Evolutionary conservation across 2,113 vertebrate species (phyloP).

Genomic region (Physeter macrocephalus): DNA sequence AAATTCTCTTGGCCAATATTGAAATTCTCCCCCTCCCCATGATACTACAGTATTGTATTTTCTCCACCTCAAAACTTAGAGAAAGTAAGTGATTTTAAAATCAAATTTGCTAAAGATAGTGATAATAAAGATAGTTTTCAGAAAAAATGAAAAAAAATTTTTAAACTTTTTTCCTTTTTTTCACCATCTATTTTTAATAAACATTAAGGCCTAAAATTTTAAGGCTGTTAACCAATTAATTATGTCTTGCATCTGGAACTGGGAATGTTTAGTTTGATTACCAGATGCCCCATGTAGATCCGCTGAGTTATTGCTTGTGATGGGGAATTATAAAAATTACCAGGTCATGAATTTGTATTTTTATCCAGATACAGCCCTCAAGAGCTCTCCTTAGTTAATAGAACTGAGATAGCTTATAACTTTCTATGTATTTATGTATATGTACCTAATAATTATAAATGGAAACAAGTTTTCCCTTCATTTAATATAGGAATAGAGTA

Average conservation of each 20-base stretch:
- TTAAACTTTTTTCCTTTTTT: background rate
- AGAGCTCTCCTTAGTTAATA: background rate
- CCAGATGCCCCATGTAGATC: background rate
- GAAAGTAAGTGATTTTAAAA: background rate
- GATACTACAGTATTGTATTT: background rate
- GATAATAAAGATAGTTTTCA: background rate
- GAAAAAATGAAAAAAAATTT: background rate
- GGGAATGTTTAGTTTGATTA: background rate
- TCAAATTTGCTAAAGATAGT: constrained; percentile 3
- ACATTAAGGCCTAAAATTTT: background rate
- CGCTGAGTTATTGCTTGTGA: background rate
- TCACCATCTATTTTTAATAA: background rate
- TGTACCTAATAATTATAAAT: background rate
- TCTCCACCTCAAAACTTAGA: background rate
- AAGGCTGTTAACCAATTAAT: background rate
- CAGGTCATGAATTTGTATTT: background rate
- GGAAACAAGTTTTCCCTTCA: background rate
- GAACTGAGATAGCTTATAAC: background rate
- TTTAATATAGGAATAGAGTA: background rate
- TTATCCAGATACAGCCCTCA: background rate
- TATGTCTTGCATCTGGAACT: constrained; percentile 13
- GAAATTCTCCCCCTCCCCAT: background rate
- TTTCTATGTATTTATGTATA: background rate
- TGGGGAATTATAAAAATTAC: constrained; percentile 5
- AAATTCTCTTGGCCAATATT: background rate